These are phyloP conservation scores for Struthio camelus DNA, from an alignment of 2,113 vertebrate genomes.

Conservation along the genomic window DNA sequence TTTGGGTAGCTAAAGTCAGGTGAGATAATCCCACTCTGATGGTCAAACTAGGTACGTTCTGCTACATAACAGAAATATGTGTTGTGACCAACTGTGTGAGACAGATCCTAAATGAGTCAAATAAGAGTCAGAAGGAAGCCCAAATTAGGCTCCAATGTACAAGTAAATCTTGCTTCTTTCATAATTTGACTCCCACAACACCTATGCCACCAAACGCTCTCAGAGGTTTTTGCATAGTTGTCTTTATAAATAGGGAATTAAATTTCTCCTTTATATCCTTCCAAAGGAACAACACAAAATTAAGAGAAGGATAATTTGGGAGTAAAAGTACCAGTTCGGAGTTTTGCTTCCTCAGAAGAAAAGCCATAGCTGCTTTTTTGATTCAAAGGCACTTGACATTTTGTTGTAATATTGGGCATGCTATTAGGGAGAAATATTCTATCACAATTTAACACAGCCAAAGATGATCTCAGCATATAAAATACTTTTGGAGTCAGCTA, in stretches of 20 bases:
- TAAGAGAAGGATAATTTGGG: neutral
- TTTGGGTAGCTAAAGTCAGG: neutral
- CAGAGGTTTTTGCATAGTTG: neutral
- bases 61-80: neutral
- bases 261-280: neutral
- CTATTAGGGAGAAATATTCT: constrained; percentile 24
- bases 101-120: neutral
- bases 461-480: constrained; percentile 33
- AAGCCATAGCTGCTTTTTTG: neutral
- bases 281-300: neutral
- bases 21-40: neutral
- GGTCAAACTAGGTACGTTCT: neutral
- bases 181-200: neutral
- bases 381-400: constrained; percentile 23
- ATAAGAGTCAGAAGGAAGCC: neutral
- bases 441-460: constrained; percentile 15
- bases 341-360: neutral
- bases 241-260: neutral
- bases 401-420: neutral
- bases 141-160: neutral
- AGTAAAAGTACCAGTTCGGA: neutral
- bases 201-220: neutral
- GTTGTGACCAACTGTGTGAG: neutral
- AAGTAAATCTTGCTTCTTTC: neutral
- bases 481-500: constrained; percentile 34